phyloP scores from a whole-genome alignment of 2,888 invertebrate genomes.

The Rotaria socialis region DNA sequence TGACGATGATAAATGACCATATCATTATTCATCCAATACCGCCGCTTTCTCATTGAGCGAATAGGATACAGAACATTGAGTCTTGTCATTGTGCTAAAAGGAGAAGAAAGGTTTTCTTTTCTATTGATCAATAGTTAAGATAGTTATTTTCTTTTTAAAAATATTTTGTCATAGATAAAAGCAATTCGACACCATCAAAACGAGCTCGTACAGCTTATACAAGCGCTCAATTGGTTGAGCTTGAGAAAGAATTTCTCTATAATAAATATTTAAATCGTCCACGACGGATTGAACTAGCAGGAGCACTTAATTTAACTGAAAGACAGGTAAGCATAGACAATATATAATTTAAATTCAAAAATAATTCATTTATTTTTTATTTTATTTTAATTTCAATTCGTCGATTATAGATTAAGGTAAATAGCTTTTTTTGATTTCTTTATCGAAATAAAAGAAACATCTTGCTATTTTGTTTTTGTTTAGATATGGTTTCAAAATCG shows the following conservation, averaged over 20 bases:
- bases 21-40: slow-evolving; percentile 32
- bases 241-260: slow-evolving; percentile 74
- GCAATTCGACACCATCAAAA: slow-evolving; percentile 60
- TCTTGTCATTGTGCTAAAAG: not conserved
- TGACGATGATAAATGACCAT: slow-evolving; percentile 32
- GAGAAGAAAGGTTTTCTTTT: not conserved
- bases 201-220: slow-evolving; percentile 77
- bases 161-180: not conserved
- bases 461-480: not conserved
- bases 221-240: slow-evolving; percentile 71
- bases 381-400: not conserved
- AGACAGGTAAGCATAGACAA: slow-evolving; percentile 67
- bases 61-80: slow-evolving; percentile 29
- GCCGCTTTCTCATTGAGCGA: slow-evolving; percentile 22
- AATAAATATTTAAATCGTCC: slow-evolving; percentile 74
- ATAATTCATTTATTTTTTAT: too few species aligned
- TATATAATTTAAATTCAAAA: too few species aligned
- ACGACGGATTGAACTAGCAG: slow-evolving; percentile 72
- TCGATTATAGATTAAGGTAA: slow-evolving; percentile 1
- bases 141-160: not conserved
- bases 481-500: slow-evolving; percentile 55
- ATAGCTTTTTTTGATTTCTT: not conserved
- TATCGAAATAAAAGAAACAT: not conserved
- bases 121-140: slow-evolving; percentile 4
- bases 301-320: slow-evolving; percentile 69